These are phyloP conservation scores for Cavia aperea DNA, from an alignment of 2,113 vertebrate species.

Conservation along the genomic window DNA sequence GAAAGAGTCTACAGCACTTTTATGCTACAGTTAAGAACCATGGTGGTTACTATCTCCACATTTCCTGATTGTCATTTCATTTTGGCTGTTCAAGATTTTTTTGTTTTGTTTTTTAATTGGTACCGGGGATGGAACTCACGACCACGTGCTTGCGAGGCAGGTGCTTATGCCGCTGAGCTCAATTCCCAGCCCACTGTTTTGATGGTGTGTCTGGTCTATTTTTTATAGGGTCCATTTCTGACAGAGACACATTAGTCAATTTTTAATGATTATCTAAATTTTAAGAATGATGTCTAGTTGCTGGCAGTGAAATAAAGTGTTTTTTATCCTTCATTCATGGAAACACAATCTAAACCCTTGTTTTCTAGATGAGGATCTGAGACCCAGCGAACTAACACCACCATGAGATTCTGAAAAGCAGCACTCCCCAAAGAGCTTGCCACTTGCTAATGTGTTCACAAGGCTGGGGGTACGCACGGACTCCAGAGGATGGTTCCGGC, in stretches of 20 bases:
- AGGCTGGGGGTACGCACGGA: not conserved
- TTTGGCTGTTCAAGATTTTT: not conserved
- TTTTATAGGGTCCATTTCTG: not conserved
- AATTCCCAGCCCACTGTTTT: not conserved
- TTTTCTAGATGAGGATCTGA: not conserved
- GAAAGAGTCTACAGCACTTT: not conserved
- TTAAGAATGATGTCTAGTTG: not conserved
- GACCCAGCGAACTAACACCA: not conserved
- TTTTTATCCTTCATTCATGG: not conserved
- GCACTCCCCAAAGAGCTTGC: not conserved
- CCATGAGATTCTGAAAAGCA: not conserved
- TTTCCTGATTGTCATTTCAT: conserved; percentile 4
- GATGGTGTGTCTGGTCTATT: not conserved
- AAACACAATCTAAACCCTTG: not conserved
- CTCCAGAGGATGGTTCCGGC: not conserved
- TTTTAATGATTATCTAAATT: not conserved
- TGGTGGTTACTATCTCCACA: not conserved
- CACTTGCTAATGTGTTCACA: not conserved
- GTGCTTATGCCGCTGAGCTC: too few species aligned
- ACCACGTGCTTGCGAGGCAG: too few species aligned
- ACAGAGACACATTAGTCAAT: not conserved
- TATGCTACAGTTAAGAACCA: not conserved
- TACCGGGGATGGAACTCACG: too few species aligned
- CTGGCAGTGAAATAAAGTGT: not conserved
- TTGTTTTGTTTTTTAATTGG: too few species aligned